These are phyloP conservation scores for Cephus spinipes DNA, from an alignment of 2,888 invertebrate genomes.

Conservation along the genomic window DNA sequence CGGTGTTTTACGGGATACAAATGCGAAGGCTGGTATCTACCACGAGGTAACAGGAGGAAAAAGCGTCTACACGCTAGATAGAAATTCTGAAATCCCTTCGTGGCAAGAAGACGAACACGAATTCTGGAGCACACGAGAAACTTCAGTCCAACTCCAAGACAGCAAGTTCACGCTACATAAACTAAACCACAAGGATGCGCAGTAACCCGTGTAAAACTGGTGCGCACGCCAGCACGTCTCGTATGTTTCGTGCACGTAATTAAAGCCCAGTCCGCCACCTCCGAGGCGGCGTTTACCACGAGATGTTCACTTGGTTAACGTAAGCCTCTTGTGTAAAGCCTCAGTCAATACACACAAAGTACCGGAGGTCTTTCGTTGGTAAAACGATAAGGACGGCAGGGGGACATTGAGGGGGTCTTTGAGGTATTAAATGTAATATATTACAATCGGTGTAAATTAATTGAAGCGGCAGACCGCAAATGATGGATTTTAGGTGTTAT, in stretches of 20 bases:
- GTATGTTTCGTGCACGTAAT: slow-evolving; percentile 49
- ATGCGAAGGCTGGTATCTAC: not conserved
- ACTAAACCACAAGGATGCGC: slow-evolving; percentile 21
- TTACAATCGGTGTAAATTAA: not conserved
- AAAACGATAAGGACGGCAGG: not conserved
- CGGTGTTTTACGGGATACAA: not conserved
- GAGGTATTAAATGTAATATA: not conserved
- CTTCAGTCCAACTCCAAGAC: not conserved
- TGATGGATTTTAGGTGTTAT: not conserved
- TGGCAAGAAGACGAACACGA: not conserved
- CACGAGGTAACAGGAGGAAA: not conserved
- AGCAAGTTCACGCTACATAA: slow-evolving; percentile 30
- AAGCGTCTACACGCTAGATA: not conserved
- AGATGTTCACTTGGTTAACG: not conserved
- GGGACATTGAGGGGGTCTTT: not conserved
- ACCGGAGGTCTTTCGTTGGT: not conserved
- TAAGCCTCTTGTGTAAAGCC: not conserved
- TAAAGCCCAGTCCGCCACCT: slow-evolving; percentile 37
- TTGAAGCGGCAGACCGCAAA: not conserved
- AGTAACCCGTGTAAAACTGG: slow-evolving; percentile 20
- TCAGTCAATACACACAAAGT: not conserved
- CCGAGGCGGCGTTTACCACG: not conserved
- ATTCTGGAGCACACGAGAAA: not conserved
- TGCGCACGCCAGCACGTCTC: slow-evolving; percentile 37
- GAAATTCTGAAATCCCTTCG: not conserved